Evolutionary conservation across 2,888 invertebrate species (phyloP).

Genomic region (Aphidoletes aphidimyza): DNA sequence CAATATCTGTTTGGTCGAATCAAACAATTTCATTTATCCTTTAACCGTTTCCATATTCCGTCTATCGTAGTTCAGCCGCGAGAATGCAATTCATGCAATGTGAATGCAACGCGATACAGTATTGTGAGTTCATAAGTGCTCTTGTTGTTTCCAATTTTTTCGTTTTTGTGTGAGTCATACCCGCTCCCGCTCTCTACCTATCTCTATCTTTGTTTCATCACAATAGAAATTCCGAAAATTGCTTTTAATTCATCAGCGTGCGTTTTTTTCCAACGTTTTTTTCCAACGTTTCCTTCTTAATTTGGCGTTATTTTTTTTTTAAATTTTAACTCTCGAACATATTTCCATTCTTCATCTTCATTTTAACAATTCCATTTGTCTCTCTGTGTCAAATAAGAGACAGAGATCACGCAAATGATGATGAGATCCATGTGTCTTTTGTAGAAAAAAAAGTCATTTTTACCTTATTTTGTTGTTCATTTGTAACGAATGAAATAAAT

Average conservation of each 20-base stretch:
- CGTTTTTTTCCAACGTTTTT: not conserved
- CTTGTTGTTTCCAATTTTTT: not conserved
- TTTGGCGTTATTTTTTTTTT: not conserved
- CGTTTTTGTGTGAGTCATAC: conserved; percentile 14
- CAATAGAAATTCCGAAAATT: conserved; percentile 45
- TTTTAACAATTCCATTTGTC: not conserved
- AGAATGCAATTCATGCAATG: conserved; percentile 48
- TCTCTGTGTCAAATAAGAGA: not conserved
- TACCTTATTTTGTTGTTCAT: conserved; percentile 10
- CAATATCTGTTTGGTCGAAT: conserved; percentile 27
- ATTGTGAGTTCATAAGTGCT: conserved; percentile 13
- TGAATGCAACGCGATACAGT: not conserved
- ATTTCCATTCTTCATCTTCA: conserved; percentile 34
- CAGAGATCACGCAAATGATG: conserved; percentile 53
- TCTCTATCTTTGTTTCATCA: not conserved
- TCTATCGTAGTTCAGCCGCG: not conserved
- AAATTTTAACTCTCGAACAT: too few species aligned
- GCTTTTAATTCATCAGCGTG: not conserved
- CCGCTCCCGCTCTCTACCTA: not conserved
- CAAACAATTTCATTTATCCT: conserved; percentile 10
- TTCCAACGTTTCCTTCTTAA: conserved; percentile 40
- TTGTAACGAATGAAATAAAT: conserved; percentile 25
- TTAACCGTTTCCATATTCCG: not conserved
- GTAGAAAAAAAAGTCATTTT: not conserved
- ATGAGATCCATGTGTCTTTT: conserved; percentile 45